Evolutionary conservation across 64 coral and sea anemone genomes (phyloP).

Genomic region (Anthopleura sola): DNA sequence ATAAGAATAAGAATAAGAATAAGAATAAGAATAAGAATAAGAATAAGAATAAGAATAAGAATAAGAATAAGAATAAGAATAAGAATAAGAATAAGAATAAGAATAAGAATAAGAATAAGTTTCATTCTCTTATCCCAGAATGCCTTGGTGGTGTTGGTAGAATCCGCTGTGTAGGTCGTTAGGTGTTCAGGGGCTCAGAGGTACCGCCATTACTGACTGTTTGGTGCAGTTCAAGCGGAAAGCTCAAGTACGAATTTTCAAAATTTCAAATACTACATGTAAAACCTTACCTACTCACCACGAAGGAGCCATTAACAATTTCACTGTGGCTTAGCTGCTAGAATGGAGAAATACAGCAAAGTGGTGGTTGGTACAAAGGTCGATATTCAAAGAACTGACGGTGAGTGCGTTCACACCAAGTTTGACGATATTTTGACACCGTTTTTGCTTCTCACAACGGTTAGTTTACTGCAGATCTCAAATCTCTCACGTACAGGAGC

Average conservation of each 20-base stretch:
- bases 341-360: conserved; percentile 67
- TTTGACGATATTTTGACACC: background rate
- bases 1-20: too few relatives aligned
- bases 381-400: conserved; percentile 74
- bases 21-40: too few relatives aligned
- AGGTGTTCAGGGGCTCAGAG: background rate
- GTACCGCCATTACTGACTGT: conserved; percentile 6
- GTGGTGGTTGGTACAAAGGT: conserved; percentile 69
- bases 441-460: conserved; percentile 9
- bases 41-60: too few relatives aligned
- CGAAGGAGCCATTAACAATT: background rate
- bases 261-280: background rate
- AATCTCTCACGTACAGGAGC: background rate
- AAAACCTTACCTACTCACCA: background rate
- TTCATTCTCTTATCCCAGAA: background rate
- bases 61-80: too few relatives aligned
- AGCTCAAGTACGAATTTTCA: conserved; percentile 25
- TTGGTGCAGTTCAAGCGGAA: conserved; percentile 25
- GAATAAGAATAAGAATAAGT: too few relatives aligned
- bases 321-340: background rate
- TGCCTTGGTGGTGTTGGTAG: background rate
- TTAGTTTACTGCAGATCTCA: background rate
- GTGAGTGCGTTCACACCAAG: conserved; percentile 33
- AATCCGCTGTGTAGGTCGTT: background rate
- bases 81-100: too few relatives aligned